A percentile compares a stretch with the other conserved stretches of the same genome.
phyloP scores from a whole-genome alignment of 2,797 vertebrate species.

The Sebastes steindachneri region DNA sequence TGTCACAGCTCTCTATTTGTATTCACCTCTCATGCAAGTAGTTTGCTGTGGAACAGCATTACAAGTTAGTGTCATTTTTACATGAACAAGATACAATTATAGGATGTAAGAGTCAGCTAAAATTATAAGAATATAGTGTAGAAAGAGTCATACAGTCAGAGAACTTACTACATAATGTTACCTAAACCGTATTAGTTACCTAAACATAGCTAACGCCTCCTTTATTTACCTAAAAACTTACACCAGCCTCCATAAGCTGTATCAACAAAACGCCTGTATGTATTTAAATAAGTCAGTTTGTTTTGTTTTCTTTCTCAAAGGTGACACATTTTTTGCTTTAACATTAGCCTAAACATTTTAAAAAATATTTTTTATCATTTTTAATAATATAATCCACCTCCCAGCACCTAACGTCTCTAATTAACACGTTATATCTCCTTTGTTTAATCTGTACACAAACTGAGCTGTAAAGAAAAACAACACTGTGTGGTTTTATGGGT shows the following conservation, averaged over 20 bases:
- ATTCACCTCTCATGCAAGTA: no score
- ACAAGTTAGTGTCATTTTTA: neutral
- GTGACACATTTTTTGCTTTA: neutral
- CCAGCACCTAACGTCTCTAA: neutral
- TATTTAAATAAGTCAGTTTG: neutral
- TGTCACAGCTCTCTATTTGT: neutral
- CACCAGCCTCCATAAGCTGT: neutral
- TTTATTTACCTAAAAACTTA: neutral
- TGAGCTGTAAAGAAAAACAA: neutral
- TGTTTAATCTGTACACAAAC: slow-evolving; percentile 3
- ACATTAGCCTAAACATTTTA: neutral
- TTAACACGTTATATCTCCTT: neutral
- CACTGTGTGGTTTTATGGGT: neutral
- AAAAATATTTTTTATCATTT: no score
- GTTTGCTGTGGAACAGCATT: neutral
- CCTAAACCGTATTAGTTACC: neutral
- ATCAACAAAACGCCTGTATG: neutral
- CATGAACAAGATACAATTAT: neutral
- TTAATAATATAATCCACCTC: neutral
- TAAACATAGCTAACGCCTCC: neutral
- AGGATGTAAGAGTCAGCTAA: neutral
- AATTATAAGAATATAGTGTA: neutral
- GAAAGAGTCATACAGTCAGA: neutral
- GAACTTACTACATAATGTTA: neutral
- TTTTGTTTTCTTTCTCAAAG: neutral